Percentiles rank a stretch among this genome's conserved stretches.
Evolutionary conservation across 2,797 vertebrate genomes (phyloP).

Genomic region (Choloepus didactylus): DNA sequence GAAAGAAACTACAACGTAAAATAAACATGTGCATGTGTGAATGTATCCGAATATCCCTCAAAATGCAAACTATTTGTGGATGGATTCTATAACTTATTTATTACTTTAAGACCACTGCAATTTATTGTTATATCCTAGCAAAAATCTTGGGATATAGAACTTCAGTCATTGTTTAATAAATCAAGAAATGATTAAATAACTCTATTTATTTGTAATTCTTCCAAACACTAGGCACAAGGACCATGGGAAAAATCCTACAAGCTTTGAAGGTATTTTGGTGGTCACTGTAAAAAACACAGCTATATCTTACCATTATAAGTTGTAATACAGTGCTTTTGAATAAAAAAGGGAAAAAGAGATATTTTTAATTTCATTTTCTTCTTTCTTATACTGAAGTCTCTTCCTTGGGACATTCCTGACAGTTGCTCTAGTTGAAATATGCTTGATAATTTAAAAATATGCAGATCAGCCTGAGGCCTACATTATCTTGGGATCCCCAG

Average conservation of each 20-base stretch:
- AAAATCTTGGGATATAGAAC: not conserved
- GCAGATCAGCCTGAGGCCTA: slow-evolving; percentile 79
- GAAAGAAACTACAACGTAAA: not conserved
- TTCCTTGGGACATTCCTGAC: slow-evolving; percentile 69
- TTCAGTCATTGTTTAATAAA: not conserved
- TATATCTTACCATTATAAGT: not conserved
- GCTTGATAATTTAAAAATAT: slow-evolving; percentile 81
- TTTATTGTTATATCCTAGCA: slow-evolving; percentile 13
- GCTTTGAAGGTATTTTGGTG: not conserved
- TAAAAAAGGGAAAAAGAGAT: slow-evolving; percentile 6
- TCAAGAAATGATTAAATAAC: not conserved
- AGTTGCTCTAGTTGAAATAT: slow-evolving; percentile 65
- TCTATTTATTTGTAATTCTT: slow-evolving; percentile 7
- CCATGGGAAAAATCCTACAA: not conserved
- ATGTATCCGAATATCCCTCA: not conserved
- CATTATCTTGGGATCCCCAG: slow-evolving; percentile 69
- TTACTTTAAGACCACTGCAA: not conserved
- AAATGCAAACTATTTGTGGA: not conserved
- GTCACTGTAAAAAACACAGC: not conserved
- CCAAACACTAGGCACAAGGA: not conserved
- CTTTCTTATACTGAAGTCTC: slow-evolving; percentile 44
- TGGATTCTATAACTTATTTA: not conserved
- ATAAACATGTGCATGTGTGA: not conserved
- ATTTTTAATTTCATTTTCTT: slow-evolving; percentile 62
- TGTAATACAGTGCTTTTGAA: not conserved